A percentile compares a stretch with the other conserved stretches of the same genome.
Conservation (phyloP, 2,113 vertebrate genomes). For the Pimephales promelas region DNA sequence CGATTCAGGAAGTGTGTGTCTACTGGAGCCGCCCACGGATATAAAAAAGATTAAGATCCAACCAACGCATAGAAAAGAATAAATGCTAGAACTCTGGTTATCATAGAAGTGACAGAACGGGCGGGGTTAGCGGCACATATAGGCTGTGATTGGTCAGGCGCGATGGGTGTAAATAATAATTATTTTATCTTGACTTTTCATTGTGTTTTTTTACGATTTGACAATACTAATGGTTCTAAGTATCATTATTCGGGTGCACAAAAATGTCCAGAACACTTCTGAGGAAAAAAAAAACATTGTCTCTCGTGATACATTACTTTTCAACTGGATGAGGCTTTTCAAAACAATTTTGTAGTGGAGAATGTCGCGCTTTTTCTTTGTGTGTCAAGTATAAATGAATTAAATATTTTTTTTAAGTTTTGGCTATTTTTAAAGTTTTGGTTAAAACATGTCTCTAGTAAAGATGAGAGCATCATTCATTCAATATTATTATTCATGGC, state of each 20-base stretch:
- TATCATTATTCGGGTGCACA: not conserved
- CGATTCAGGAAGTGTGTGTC: not conserved
- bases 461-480: no score
- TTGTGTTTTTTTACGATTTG: not conserved
- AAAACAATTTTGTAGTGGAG: not conserved
- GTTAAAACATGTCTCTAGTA: no score
- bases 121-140: not conserved
- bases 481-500: no score
- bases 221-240: not conserved
- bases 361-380: not conserved
- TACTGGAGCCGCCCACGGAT: not conserved
- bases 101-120: not conserved
- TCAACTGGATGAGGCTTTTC: not conserved
- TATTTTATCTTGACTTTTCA: not conserved
- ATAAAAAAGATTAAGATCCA: not conserved
- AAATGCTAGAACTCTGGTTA: not conserved
- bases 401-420: no score
- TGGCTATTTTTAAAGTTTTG: no score
- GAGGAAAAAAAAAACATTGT: not conserved
- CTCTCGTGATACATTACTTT: not conserved
- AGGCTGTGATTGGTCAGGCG: not conserved
- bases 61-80: not conserved
- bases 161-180: not conserved
- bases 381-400: not conserved
- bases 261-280: not conserved